Conservation (phyloP, 2,888 invertebrate genomes). For the Aquatica leii region DNA sequence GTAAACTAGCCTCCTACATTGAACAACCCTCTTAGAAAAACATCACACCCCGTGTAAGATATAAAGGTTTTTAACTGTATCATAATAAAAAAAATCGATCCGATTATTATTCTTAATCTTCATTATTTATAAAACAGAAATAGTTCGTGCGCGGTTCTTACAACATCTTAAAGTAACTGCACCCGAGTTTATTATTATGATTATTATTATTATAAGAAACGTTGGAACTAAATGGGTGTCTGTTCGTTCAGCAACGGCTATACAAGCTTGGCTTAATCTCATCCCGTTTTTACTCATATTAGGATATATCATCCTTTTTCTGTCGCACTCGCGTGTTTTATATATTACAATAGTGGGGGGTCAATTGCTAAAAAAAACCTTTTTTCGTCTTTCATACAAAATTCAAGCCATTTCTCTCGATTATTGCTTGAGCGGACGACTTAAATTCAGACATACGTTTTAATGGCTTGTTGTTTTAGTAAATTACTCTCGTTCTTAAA, state of each 20-base stretch:
- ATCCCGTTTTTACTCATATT: conserved; percentile 30
- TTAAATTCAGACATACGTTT: conserved; percentile 54
- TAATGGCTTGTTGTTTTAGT: conserved; percentile 27
- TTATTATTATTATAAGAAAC: conserved; percentile 54
- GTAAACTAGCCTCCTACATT: conserved; percentile 53
- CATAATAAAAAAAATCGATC: conserved; percentile 28
- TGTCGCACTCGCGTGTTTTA: conserved; percentile 51
- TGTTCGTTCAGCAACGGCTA: conserved; percentile 58
- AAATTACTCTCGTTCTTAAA: conserved; percentile 1
- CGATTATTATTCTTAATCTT: conserved; percentile 13
- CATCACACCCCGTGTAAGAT: conserved; percentile 53
- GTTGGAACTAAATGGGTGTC: conserved; percentile 59
- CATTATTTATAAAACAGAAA: conserved; percentile 2
- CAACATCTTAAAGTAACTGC: conserved; percentile 48
- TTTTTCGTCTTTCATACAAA: conserved; percentile 61
- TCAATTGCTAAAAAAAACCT: conserved; percentile 60
- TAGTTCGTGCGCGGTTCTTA: conserved; percentile 15
- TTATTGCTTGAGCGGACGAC: conserved; percentile 56
- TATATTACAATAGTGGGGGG: conserved; percentile 58
- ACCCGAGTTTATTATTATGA: conserved; percentile 53
- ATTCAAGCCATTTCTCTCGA: conserved; percentile 61
- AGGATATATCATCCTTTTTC: conserved; percentile 26
- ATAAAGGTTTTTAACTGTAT: conserved; percentile 46
- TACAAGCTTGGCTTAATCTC: conserved; percentile 34
- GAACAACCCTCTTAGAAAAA: conserved; percentile 51